Evolutionary conservation across 2,888 invertebrate genomes (phyloP), one percentile per base, ranked within the genome.

Genomic region (Cataglyphis rosenhaueri): DNA sequence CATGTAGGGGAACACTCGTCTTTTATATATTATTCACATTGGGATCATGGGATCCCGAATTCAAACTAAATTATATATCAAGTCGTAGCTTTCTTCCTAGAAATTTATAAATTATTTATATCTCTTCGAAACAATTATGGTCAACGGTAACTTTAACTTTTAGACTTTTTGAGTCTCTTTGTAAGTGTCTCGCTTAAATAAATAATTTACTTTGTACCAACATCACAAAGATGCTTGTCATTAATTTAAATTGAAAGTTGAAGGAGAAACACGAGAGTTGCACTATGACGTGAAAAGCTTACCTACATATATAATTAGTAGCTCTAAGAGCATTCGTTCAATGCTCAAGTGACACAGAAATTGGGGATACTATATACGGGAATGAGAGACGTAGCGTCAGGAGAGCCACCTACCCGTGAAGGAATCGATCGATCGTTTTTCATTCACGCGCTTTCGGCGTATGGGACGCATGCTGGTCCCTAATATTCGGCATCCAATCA

Each of bases 391-490:
- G 84, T 88, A 65, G 85, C 85, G 74, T 82, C 86, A 71, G 66
- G 70, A 84, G 84, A 79, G 86, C 86, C 88, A 83, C 85, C 85
- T 89, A 84, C 59, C 25, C 84, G 78, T 81, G 64, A 64, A 73
- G 55, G 85, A 86, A 91, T 92, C 92, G 91, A 91, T 92, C 78
- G 86, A 18, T 81, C 79, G 82, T 92, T 91, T 91, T 91, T 91
- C 92, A 92, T 92, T 92, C 91, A 92, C 89, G 66, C 86, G 86
- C 74, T 84, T 84, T 83, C 57, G 83, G 79, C 85, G 81, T 81
- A 82, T 83, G 82, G 81, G 70, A 82, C 84, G 73, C 62, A 75
- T 59, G 29, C 38, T 29, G 59, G 35, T 32, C 25, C 35, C 44
- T 12, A 35, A 32, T 78, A 59, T 70, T 78, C 32, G 70, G 59